These are phyloP conservation scores for Bradypus variegatus DNA, from an alignment of 2,797 vertebrate species.

Conservation along the genomic window DNA sequence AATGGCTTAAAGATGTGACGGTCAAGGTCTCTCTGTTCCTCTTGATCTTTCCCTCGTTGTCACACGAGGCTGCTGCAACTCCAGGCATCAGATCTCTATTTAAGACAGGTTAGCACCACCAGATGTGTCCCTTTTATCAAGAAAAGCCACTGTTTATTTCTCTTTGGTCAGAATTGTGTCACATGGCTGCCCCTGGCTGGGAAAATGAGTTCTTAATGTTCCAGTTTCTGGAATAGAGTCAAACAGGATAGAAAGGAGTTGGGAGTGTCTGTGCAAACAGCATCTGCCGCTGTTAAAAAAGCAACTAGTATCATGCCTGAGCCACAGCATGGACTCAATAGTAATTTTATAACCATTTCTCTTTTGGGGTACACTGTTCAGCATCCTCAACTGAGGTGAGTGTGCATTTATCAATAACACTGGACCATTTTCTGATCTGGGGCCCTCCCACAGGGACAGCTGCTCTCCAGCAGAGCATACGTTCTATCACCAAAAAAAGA, in stretches of 20 bases:
- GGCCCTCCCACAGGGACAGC: neutral
- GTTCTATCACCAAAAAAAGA: neutral
- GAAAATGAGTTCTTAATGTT: neutral
- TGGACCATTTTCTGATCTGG: too few species aligned
- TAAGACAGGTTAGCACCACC: neutral
- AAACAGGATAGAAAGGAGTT: neutral
- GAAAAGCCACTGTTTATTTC: neutral
- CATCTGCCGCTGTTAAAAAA: neutral
- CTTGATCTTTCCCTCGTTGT: neutral
- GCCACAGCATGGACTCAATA: neutral
- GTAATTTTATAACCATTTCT: neutral
- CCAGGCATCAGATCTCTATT: neutral
- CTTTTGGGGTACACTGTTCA: neutral
- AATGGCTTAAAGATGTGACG: neutral
- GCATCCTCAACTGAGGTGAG: neutral
- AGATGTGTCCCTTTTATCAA: neutral
- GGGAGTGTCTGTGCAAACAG: neutral
- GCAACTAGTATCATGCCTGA: neutral
- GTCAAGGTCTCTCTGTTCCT: neutral
- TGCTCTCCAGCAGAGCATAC: neutral
- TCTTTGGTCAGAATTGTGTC: neutral
- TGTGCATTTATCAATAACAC: neutral
- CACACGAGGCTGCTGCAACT: neutral
- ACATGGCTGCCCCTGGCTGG: neutral
- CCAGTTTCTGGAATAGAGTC: neutral